These are phyloP conservation scores for Pseudeuparius sepicola DNA, from an alignment of 2,888 invertebrate genomes.

Conservation along the genomic window DNA sequence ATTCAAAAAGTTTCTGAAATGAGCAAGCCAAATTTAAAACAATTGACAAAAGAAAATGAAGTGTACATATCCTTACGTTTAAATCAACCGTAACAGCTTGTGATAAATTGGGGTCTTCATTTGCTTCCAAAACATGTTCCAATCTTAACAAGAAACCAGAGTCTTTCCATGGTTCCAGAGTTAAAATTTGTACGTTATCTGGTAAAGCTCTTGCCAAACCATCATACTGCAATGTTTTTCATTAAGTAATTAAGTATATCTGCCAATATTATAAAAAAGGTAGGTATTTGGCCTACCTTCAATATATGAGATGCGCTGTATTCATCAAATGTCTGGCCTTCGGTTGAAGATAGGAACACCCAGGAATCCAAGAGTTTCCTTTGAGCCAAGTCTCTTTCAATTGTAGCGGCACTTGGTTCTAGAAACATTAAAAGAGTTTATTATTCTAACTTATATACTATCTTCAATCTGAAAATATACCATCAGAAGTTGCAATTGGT, in stretches of 20 bases:
- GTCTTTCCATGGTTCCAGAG: slow-evolving; percentile 66
- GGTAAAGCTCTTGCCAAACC: not conserved
- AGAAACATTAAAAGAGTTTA: too few species aligned
- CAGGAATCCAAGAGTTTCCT: slow-evolving; percentile 50
- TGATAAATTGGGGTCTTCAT: slow-evolving; percentile 49
- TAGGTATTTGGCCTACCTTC: too few species aligned
- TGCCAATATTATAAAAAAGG: not conserved
- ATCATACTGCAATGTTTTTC: too few species aligned
- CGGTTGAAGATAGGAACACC: slow-evolving; percentile 50
- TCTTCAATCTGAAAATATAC: too few species aligned
- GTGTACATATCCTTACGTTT: slow-evolving; percentile 36
- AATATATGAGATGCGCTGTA: slow-evolving; percentile 40
- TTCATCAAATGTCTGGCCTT: slow-evolving; percentile 38
- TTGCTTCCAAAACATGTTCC: slow-evolving; percentile 63
- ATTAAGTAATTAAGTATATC: not conserved
- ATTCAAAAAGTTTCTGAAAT: slow-evolving; percentile 45
- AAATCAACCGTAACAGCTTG: slow-evolving; percentile 47
- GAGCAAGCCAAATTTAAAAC: slow-evolving; percentile 6
- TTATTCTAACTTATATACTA: too few species aligned
- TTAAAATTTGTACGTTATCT: slow-evolving; percentile 62
- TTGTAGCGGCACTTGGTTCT: too few species aligned
- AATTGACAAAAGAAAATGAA: too few species aligned
- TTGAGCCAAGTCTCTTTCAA: slow-evolving; percentile 42
- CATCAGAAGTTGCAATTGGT: too few species aligned
- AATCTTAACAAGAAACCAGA: slow-evolving; percentile 57